These are phyloP conservation scores for Heteronetta atricapilla DNA, from an alignment of 2,113 vertebrate genomes.

Conservation along the genomic window DNA sequence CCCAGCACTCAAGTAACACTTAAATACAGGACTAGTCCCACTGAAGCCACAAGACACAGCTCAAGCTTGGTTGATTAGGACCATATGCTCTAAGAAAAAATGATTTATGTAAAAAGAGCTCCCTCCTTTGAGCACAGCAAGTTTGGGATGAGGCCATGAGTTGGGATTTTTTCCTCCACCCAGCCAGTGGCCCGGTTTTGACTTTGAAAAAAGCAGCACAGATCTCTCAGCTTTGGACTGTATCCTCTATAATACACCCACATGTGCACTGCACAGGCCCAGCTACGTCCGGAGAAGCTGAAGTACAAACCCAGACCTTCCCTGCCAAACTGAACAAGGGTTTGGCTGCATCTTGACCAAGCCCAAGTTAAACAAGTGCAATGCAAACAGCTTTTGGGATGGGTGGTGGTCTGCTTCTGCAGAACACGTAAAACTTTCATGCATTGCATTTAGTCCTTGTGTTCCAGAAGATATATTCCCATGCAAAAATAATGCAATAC, in stretches of 20 bases:
- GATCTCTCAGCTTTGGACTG: rapidly evolving
- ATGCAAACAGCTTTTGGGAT: rapidly evolving
- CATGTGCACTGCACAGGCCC: neutral
- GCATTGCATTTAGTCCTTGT: neutral
- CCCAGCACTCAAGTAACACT: neutral
- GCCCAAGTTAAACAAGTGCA: rapidly evolving
- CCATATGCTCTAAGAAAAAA: neutral
- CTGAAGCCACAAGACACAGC: neutral
- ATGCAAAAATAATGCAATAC: neutral
- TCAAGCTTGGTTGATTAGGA: neutral
- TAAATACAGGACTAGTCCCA: neutral
- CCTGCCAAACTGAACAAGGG: neutral
- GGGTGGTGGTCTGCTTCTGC: neutral
- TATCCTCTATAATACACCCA: neutral
- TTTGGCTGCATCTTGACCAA: neutral
- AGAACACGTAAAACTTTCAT: neutral
- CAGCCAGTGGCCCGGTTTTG: neutral
- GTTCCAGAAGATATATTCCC: neutral
- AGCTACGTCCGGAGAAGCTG: neutral
- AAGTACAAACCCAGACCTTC: neutral
- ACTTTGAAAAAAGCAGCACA: neutral
- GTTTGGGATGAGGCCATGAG: neutral
- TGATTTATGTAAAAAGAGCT: neutral
- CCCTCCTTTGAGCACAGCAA: neutral
- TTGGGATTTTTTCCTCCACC: neutral